These are phyloP conservation scores for Sphenopsis melanotis DNA, from an alignment of 2,797 vertebrate genomes.

Conservation along the genomic window DNA sequence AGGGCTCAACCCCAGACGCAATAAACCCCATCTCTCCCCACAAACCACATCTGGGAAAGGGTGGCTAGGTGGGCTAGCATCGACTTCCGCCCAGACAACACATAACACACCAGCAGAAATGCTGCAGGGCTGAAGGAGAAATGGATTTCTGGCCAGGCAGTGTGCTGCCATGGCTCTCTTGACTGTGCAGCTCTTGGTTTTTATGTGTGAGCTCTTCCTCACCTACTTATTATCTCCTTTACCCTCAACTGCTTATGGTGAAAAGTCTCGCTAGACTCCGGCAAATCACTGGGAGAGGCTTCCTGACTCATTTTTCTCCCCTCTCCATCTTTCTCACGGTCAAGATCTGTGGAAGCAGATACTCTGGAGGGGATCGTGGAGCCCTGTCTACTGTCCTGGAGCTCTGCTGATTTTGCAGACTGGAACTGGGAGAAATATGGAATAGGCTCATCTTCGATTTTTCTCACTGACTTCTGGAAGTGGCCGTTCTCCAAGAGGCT, in stretches of 20 bases:
- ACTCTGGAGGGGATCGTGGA: neutral
- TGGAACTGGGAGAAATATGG: conserved; percentile 78
- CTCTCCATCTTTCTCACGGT: neutral
- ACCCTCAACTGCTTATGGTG: conserved; percentile 23
- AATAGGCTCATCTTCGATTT: conserved; percentile 69
- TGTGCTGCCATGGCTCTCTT: neutral
- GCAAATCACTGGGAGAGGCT: neutral
- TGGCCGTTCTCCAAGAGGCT: conserved; percentile 79
- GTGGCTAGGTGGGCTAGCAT: neutral
- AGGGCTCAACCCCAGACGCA: neutral
- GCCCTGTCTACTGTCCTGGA: neutral
- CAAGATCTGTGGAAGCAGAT: neutral
- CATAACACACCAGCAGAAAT: neutral
- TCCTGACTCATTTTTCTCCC: neutral
- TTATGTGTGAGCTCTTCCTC: neutral
- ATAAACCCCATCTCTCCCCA: neutral
- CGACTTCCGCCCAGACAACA: neutral
- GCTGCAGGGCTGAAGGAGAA: neutral
- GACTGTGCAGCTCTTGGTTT: neutral
- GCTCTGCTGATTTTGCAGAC: neutral
- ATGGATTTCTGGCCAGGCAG: neutral
- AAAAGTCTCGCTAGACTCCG: neutral
- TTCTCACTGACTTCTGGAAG: conserved; percentile 74
- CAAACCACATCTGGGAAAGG: neutral
- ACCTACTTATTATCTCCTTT: conserved; percentile 64